Evolutionary conservation across 2,113 vertebrate genomes (phyloP), one percentile per base, ranked within the genome.

Genomic region (Hucho hucho): DNA sequence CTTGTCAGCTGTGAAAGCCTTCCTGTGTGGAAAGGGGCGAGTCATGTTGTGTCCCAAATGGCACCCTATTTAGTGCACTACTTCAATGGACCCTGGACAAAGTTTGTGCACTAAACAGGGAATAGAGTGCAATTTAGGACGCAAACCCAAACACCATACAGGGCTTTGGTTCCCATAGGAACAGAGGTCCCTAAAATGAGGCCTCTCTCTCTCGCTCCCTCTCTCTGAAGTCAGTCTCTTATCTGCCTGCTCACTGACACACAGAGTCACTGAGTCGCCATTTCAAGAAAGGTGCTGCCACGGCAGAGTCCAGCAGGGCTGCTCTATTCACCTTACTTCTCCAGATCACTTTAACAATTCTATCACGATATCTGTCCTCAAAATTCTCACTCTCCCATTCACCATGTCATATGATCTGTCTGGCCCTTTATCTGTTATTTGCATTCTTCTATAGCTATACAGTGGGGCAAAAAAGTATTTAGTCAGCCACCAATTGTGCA

Each of bases 161-260:
- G 68, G 72, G 61, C 49, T 63, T 61, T 12, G 22, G 79, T 71
- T 77, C 65, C 78, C 83, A 79, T 83, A 80, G 79, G 77, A 83
- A 89, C 76, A 46, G 79, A 63, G 24, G 68, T 72, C 53, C 32
- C 67, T 20, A 80, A 72, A 72, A 66, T 43, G 37, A 43, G 37
- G 37, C 12, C 25, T 61, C 59, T 13, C 9, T 63, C 59, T 53
- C 16, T 53, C 49, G 3, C 26, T 18, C 77, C 67, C 25, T 22
- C 18, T 2, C 61, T 84, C 46, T 47, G 22, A 77, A 63, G 81
- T 28, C 29, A 32, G 26, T 74, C 65, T 64, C 69, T 79, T 66
- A 79, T 83, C 77, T 63, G 25, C 16, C 22, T 25, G 47, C 73
- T 56, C 16, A 68, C 72, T 75, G 69, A 75, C 69, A 77, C 53